phyloP scores from a whole-genome alignment of 2,797 vertebrate genomes.

The Antrozous pallidus region DNA sequence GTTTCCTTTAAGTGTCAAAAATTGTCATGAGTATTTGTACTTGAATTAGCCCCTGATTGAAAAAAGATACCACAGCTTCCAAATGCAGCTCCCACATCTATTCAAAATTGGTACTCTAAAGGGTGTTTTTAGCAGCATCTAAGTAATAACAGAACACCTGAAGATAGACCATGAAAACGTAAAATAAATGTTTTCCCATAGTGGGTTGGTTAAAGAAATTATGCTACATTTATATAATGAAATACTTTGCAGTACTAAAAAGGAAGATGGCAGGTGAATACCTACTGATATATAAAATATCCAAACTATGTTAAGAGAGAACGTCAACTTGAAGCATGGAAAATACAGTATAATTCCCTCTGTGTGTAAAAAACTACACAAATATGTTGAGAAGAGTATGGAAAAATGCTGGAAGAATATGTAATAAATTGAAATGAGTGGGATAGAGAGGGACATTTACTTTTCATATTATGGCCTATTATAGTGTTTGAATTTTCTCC shows the following conservation, averaged over 20 bases:
- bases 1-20: constrained; percentile 51
- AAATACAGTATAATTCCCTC: not conserved
- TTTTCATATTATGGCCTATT: not conserved
- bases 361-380: not conserved
- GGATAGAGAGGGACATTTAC: not conserved
- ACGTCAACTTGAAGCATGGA: not conserved
- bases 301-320: not conserved
- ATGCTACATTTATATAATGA: not conserved
- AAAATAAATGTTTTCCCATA: not conserved
- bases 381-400: not conserved
- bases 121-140: not conserved
- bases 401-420: not conserved
- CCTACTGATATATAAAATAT: not conserved
- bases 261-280: not conserved
- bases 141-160: not conserved
- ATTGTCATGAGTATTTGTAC: constrained; percentile 49
- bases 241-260: not conserved
- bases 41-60: constrained; percentile 50
- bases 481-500: not conserved
- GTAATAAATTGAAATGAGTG: not conserved
- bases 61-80: constrained; percentile 2
- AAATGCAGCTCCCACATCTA: not conserved
- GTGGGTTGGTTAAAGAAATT: constrained; percentile 21
- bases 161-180: not conserved
- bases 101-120: not conserved